Evolutionary conservation across 2,888 invertebrate genomes (phyloP).

Genomic region (Drosophila kanekoi): DNA sequence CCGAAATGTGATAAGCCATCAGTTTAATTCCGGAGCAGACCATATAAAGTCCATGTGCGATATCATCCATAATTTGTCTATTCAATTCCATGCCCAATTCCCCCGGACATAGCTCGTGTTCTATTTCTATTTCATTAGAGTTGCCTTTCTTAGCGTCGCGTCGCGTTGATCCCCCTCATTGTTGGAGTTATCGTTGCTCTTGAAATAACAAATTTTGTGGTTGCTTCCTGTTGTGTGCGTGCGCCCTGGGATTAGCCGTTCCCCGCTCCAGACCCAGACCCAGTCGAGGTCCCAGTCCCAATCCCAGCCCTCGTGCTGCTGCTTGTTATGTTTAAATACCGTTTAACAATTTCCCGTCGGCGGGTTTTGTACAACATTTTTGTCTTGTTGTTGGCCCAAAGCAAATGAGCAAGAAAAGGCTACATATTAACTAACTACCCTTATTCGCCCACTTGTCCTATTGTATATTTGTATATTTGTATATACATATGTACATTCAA

Average conservation of each 20-base stretch:
- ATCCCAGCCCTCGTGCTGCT: slow-evolving; percentile 26
- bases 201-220: slow-evolving; percentile 77
- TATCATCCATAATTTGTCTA: slow-evolving; percentile 18
- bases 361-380: slow-evolving; percentile 39
- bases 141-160: slow-evolving; percentile 38
- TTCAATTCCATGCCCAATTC: background rate
- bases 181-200: slow-evolving; percentile 60
- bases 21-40: background rate
- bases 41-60: background rate
- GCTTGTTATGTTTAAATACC: slow-evolving; percentile 77
- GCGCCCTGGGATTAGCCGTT: slow-evolving; percentile 70
- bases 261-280: slow-evolving; percentile 20
- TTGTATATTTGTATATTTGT: slow-evolving; percentile 4
- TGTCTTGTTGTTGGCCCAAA: slow-evolving; percentile 22
- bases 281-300: slow-evolving; percentile 19
- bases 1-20: background rate
- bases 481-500: slow-evolving; percentile 9
- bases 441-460: slow-evolving; percentile 22
- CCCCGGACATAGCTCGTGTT: slow-evolving; percentile 22
- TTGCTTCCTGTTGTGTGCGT: slow-evolving; percentile 76
- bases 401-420: slow-evolving; percentile 49
- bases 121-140: slow-evolving; percentile 66
- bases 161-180: slow-evolving; percentile 53
- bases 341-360: slow-evolving; percentile 82
- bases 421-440: slow-evolving; percentile 45